phyloP scores from a whole-genome alignment of 2,113 vertebrate genomes.

The Neomonachus schauinslandi region DNA sequence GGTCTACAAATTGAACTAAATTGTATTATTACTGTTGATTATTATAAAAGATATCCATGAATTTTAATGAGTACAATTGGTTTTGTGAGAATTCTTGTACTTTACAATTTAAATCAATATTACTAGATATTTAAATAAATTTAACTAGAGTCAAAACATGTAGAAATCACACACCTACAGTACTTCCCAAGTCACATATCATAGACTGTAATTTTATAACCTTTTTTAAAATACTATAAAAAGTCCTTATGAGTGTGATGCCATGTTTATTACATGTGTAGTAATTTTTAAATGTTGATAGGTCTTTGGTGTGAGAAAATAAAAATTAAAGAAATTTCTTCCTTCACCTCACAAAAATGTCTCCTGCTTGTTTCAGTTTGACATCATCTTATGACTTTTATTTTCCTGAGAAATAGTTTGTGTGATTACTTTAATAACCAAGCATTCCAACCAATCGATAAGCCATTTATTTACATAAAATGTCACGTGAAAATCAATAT shows the following conservation, averaged over 20 bases:
- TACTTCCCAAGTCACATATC: neutral
- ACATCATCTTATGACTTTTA: neutral
- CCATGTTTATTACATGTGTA: neutral
- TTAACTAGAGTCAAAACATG: conserved; percentile 23
- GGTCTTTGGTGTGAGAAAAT: neutral
- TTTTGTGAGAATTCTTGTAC: conserved; percentile 39
- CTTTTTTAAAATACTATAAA: neutral
- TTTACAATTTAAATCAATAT: conserved; percentile 42
- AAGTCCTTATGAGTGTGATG: neutral
- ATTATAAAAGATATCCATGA: neutral
- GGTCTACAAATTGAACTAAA: neutral
- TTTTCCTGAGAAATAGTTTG: conserved; percentile 26
- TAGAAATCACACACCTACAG: neutral
- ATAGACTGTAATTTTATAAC: neutral
- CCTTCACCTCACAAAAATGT: neutral
- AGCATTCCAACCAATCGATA: neutral
- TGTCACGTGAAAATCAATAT: neutral
- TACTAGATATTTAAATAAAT: conserved; percentile 33
- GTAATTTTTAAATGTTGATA: conserved; percentile 2
- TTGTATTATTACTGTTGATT: conserved; percentile 29
- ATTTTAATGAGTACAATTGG: neutral
- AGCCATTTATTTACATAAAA: conserved; percentile 6
- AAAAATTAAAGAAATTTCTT: conserved; percentile 22
- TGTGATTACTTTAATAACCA: conserved; percentile 3
- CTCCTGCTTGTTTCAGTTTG: neutral